Evolutionary conservation across 2,888 invertebrate genomes (phyloP), one percentile per base, ranked within the genome.

Genomic region (Diplolepis rosae): DNA sequence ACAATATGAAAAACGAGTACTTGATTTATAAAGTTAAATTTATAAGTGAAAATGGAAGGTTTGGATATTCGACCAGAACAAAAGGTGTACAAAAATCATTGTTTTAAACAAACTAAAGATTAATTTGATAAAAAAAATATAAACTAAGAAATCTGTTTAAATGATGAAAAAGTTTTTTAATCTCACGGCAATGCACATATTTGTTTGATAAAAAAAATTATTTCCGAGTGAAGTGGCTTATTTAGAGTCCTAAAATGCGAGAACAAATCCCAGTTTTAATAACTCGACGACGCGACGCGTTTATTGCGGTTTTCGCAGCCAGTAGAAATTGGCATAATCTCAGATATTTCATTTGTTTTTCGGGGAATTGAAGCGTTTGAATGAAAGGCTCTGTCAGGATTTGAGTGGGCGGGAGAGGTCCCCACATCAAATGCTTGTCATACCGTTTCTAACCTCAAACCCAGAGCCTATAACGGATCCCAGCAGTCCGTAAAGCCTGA

Each of bases 361-460:
- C 2, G 15, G 39, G n/a, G 61, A 75, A 77, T 75, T 75, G 72
- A 72, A 75, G 75, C 66, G 66, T 73, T 72, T 69, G 77, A 70
- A 78, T 84, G 86, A 84, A 86, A 85, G 81, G 80, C 83, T 76
- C 84, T 81, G 79, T 78, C 73, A 74, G 85, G 85, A 83, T 84
- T 86, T 83, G 80, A 82, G 86, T 84, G 86, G 85, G 86, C 84
- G 86, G 85, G 78, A 80, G 82, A 82, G 84, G 84, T 82, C 83
- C 85, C 85, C 85, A 85, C 86, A 84, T 86, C 86, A 86, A 86
- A 86, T 85, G 85, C 86, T 85, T 86, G 85, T 86, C 86, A 85
- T 86, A 85, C 85, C 86, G 84, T 84, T 84, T 84, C 82, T 83
- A 84, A 84, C 84, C 84, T 83, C 83, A 82, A 83, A 81, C 83